A percentile compares a stretch with the other conserved stretches of the same genome.
phyloP scores from a whole-genome alignment of 1,140 invertebrate species.

The Theocolax elegans region DNA sequence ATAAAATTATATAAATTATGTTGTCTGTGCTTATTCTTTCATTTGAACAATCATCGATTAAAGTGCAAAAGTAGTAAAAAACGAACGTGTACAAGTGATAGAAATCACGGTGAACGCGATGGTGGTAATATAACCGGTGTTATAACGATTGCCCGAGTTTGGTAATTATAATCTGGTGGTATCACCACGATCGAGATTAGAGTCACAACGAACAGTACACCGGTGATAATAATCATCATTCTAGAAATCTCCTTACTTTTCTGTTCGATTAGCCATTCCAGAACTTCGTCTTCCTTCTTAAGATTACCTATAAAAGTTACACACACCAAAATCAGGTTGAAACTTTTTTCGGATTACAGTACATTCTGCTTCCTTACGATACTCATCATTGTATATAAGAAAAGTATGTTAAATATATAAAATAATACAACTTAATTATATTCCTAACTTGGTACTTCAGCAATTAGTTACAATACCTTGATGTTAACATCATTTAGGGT shows the following conservation, averaged over 20 bases:
- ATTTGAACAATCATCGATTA: not conserved
- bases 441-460: too few relatives aligned
- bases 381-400: too few relatives aligned
- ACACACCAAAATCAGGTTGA: constrained; percentile 38
- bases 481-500: too few relatives aligned
- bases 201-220: constrained; percentile 68
- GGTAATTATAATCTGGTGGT: constrained; percentile 63
- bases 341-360: not conserved
- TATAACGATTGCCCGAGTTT: constrained; percentile 60
- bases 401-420: too few relatives aligned
- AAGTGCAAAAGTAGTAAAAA: not conserved
- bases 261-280: constrained; percentile 94
- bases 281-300: constrained; percentile 93
- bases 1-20: not conserved
- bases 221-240: constrained; percentile 69
- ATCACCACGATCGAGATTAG: constrained; percentile 67
- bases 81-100: not conserved
- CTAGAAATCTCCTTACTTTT: constrained; percentile 83
- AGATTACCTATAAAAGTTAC: constrained; percentile 86
- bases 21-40: not conserved
- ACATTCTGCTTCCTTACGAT: constrained; percentile 18
- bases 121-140: constrained; percentile 56
- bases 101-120: constrained; percentile 53
- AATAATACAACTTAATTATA: too few relatives aligned
- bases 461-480: too few relatives aligned